Evolutionary conservation across 30 jellyfish, hydroid and myxozoan genomes (phyloP).

Genomic region (Phacellophora camtschatica): DNA sequence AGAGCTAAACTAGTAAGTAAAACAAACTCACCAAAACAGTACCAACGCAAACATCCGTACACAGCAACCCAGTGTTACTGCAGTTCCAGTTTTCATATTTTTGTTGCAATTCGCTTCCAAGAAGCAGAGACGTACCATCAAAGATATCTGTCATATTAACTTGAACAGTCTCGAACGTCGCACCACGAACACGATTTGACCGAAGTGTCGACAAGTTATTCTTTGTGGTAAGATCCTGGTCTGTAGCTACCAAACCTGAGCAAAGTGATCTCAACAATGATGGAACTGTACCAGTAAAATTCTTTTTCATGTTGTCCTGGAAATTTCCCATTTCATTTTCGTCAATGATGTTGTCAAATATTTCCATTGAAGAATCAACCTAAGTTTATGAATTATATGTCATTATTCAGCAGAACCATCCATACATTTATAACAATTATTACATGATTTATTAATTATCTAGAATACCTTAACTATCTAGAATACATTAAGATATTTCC

Average conservation of each 20-base stretch:
- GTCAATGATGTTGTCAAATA: constrained; percentile 46
- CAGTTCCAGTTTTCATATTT: constrained; percentile 60
- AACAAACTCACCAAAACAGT: constrained; percentile 40
- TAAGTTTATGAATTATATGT: not conserved
- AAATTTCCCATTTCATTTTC: constrained; percentile 12
- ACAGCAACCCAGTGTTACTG: constrained; percentile 36
- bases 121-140: constrained; percentile 8
- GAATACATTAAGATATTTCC: no score
- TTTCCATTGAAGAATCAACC: constrained; percentile 56
- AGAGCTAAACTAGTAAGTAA: no score
- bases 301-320: constrained; percentile 25
- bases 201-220: constrained; percentile 52
- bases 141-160: constrained; percentile 10
- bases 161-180: constrained; percentile 5
- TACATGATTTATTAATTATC: no score
- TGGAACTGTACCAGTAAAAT: constrained; percentile 51
- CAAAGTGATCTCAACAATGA: constrained; percentile 50
- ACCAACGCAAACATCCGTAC: constrained; percentile 59
- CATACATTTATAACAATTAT: not conserved
- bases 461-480: no score
- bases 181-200: constrained; percentile 33
- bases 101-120: constrained; percentile 10
- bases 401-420: not conserved
- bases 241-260: constrained; percentile 11
- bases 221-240: constrained; percentile 16